phyloP scores from a whole-genome alignment of 2,113 vertebrate genomes.

The Hippopotamus amphibius region DNA sequence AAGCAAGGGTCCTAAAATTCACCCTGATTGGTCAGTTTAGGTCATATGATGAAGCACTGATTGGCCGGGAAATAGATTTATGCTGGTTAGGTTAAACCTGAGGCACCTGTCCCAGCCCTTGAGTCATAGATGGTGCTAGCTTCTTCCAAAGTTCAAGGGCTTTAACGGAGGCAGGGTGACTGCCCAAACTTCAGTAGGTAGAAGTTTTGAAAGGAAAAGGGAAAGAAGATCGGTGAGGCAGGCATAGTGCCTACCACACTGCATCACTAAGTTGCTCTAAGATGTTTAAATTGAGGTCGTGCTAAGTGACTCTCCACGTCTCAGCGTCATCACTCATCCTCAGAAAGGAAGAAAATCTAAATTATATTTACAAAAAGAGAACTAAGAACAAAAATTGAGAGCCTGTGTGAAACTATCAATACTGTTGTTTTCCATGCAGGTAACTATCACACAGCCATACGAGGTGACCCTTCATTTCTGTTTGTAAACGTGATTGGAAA shows the following conservation, averaged over 20 bases:
- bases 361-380: constrained; percentile 12
- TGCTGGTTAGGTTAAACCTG: background rate
- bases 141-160: background rate
- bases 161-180: background rate
- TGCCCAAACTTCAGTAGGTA: background rate
- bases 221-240: background rate
- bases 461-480: background rate
- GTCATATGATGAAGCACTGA: background rate
- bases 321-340: background rate
- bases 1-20: background rate
- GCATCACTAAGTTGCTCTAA: background rate
- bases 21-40: background rate
- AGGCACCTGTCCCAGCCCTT: background rate
- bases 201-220: background rate
- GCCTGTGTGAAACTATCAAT: background rate
- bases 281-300: background rate
- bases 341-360: constrained; percentile 3
- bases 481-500: background rate
- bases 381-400: background rate
- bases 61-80: background rate
- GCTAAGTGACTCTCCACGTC: background rate
- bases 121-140: background rate
- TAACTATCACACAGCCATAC: background rate
- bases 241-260: background rate
- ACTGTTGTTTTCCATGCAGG: background rate